phyloP scores from a whole-genome alignment of 2,888 invertebrate species.

The Globia sparganii region DNA sequence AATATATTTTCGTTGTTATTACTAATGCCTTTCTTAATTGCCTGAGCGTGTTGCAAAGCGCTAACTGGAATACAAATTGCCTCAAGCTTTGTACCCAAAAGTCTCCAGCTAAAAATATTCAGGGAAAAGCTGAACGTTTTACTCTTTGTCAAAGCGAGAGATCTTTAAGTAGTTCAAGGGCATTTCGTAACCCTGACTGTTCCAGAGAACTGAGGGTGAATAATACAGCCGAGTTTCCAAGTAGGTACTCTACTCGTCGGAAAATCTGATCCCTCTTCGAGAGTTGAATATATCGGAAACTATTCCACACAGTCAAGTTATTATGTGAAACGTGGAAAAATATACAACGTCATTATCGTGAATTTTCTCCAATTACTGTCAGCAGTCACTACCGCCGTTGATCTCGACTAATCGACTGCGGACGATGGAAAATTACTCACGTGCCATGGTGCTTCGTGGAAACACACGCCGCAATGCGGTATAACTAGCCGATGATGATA shows the following conservation, averaged over 20 bases:
- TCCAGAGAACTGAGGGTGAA: slow-evolving; percentile 41
- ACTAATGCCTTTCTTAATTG: slow-evolving; percentile 25
- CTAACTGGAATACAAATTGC: background rate
- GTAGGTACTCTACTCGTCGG: slow-evolving; percentile 19
- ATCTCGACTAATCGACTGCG: slow-evolving; percentile 61
- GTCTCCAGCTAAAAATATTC: slow-evolving; percentile 26
- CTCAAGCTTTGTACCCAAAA: background rate
- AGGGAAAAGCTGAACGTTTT: slow-evolving; percentile 18
- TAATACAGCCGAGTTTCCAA: slow-evolving; percentile 35
- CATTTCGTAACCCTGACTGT: slow-evolving; percentile 36
- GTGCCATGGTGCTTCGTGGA: slow-evolving; percentile 63
- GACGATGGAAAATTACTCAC: slow-evolving; percentile 65
- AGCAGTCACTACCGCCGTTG: slow-evolving; percentile 59
- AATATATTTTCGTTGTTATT: slow-evolving; percentile 13
- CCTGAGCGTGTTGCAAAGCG: background rate
- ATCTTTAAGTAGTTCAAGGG: slow-evolving; percentile 50
- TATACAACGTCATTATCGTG: slow-evolving; percentile 59
- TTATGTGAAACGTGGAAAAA: slow-evolving; percentile 64
- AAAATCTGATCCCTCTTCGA: slow-evolving; percentile 24
- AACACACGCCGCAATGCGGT: slow-evolving; percentile 69
- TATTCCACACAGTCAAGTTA: slow-evolving; percentile 45
- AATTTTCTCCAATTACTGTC: slow-evolving; percentile 67
- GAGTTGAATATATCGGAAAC: slow-evolving; percentile 36
- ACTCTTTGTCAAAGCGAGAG: slow-evolving; percentile 14
- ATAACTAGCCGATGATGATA: slow-evolving; percentile 42